These are phyloP conservation scores for Oryzias woworae DNA, from an alignment of 2,113 vertebrate species.

Conservation along the genomic window DNA sequence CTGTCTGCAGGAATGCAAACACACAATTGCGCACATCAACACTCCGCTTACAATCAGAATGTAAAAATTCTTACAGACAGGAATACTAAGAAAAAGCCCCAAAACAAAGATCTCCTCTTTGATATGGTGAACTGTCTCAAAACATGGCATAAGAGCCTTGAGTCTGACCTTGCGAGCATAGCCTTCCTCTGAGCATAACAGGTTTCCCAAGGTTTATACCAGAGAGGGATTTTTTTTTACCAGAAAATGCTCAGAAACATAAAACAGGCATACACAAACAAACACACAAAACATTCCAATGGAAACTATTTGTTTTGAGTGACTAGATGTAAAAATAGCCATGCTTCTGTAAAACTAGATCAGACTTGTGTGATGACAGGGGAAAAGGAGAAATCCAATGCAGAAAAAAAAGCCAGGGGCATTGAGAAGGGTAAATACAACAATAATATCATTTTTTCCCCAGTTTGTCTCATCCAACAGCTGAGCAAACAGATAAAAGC, in stretches of 20 bases:
- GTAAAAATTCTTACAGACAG: constrained; percentile 4
- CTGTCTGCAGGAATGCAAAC: constrained; percentile 8
- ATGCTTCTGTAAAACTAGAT: constrained; percentile 23
- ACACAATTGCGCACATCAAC: constrained; percentile 22
- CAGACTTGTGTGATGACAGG: constrained; percentile 2
- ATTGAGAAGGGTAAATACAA: constrained; percentile 24
- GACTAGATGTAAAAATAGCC: constrained; percentile 12
- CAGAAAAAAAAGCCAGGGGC: background rate
- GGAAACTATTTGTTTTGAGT: constrained; percentile 1
- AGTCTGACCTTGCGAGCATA: constrained; percentile 26
- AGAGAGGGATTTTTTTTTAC: constrained; percentile 39
- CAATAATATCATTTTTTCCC: too few relatives aligned
- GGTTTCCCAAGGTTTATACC: constrained; percentile 38
- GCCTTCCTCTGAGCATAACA: constrained; percentile 31
- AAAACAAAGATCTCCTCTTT: constrained; percentile 15
- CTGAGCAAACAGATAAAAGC: too few relatives aligned
- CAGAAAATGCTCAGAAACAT: constrained; percentile 9
- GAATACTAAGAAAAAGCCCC: background rate
- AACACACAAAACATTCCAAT: background rate
- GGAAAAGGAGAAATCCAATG: constrained; percentile 2
- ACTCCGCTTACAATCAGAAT: constrained; percentile 1
- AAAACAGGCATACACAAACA: constrained; percentile 14
- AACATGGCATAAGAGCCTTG: constrained; percentile 26
- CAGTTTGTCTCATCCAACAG: too few relatives aligned
- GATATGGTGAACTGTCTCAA: constrained; percentile 26